Conservation (phyloP, 2,113 vertebrate species). For the Carollia perspicillata region DNA sequence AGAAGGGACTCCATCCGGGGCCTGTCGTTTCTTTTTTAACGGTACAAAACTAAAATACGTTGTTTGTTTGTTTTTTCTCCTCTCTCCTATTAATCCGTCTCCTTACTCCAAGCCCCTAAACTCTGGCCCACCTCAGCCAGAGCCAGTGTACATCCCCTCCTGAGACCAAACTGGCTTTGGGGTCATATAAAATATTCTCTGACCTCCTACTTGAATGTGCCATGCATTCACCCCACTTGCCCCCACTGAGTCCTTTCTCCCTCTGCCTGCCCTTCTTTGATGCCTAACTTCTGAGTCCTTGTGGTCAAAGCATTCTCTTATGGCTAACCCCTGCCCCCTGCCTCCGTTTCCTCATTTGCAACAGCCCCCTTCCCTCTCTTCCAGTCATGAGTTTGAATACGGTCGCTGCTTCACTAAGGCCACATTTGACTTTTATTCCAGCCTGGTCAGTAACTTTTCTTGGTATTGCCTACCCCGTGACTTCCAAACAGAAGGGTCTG, state of each 20-base stretch:
- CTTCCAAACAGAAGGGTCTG: neutral
- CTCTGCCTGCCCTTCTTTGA: neutral
- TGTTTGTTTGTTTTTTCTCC: neutral
- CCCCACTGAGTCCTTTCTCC: neutral
- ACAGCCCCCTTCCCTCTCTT: neutral
- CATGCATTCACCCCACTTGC: neutral
- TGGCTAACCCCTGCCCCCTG: neutral
- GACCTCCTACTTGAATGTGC: neutral
- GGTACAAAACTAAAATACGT: neutral
- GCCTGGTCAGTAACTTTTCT: neutral
- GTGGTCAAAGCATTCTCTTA: neutral
- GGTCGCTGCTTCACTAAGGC: neutral
- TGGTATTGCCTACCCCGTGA: neutral
- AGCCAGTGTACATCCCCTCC: neutral
- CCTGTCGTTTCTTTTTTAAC: neutral
- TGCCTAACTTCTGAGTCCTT: neutral
- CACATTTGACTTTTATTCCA: neutral
- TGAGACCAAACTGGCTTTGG: neutral
- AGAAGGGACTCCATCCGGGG: neutral
- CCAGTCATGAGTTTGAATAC: neutral
- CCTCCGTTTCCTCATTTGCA: neutral
- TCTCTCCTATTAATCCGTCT: neutral
- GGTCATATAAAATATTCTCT: neutral
- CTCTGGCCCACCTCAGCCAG: neutral
- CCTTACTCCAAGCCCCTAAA: neutral